These are phyloP conservation scores for Sinocyclocheilus anshuiensis DNA, from an alignment of 2,113 vertebrate genomes.

Conservation along the genomic window DNA sequence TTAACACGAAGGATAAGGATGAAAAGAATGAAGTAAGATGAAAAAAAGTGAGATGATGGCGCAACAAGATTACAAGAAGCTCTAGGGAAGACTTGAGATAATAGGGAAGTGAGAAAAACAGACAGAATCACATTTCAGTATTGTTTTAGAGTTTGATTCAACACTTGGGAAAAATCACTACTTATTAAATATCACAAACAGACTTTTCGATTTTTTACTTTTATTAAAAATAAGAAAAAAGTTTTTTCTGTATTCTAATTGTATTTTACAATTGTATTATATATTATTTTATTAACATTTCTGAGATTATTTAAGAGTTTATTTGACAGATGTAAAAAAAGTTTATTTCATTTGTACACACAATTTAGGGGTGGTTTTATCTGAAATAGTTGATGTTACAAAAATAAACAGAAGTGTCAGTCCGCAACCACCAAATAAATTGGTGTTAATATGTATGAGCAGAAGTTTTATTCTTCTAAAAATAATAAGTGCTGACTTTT, in stretches of 20 bases:
- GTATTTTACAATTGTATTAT: too few relatives aligned
- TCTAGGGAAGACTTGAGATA: neutral
- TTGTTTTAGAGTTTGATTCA: too few relatives aligned
- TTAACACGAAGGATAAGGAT: neutral
- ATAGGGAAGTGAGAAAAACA: neutral
- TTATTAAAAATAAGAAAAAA: too few relatives aligned
- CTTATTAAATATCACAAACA: neutral
- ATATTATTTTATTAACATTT: too few relatives aligned
- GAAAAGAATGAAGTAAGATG: neutral
- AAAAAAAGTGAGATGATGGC: neutral
- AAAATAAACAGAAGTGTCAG: neutral
- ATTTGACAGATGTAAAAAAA: too few relatives aligned
- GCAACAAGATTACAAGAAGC: neutral
- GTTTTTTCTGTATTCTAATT: too few relatives aligned
- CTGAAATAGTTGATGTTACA: neutral
- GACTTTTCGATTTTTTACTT: too few relatives aligned
- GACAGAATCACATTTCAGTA: neutral
- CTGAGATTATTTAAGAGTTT: too few relatives aligned
- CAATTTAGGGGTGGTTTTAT: too few relatives aligned
- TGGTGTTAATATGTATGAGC: neutral
- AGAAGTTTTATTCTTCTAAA: neutral
- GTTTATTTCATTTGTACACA: too few relatives aligned
- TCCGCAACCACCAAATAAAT: neutral
- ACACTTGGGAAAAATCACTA: too few relatives aligned
- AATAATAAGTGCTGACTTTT: neutral